Percentiles rank a stretch among this genome's conserved stretches.
These are phyloP conservation scores for Gandaritis pyraliata DNA, from an alignment of 2,888 invertebrate species.

Conservation along the genomic window DNA sequence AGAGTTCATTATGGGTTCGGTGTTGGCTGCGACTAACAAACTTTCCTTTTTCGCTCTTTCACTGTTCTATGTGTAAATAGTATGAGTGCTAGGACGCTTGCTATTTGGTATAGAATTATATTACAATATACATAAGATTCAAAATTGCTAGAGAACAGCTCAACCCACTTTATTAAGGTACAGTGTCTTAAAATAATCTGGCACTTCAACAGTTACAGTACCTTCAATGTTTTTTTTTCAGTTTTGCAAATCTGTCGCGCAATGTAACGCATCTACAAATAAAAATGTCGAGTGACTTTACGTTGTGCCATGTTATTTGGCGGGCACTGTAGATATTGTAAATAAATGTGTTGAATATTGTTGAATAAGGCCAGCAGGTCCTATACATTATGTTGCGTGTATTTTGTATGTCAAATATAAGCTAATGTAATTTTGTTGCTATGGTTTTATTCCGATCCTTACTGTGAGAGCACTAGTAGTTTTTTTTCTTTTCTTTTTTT, in stretches of 20 bases:
- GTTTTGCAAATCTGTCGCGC: neutral
- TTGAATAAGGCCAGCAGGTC: conserved; percentile 39
- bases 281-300: conserved; percentile 12
- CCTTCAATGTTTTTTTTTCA: neutral
- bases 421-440: conserved; percentile 73
- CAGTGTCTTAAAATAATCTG: conserved; percentile 22
- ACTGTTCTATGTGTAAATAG: conserved; percentile 39
- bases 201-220: conserved; percentile 17
- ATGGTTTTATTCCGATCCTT: conserved; percentile 69
- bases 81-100: conserved; percentile 37
- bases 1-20: conserved; percentile 41
- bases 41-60: conserved; percentile 31
- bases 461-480: neutral
- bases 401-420: conserved; percentile 82
- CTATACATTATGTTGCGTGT: conserved; percentile 59
- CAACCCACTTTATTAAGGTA: conserved; percentile 29
- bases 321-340: conserved; percentile 42
- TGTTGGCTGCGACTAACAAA: conserved; percentile 54
- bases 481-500: too few species aligned
- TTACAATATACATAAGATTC: conserved; percentile 28
- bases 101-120: conserved; percentile 34
- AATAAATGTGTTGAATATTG: conserved; percentile 56
- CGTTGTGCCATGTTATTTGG: conserved; percentile 28
- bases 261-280: neutral
- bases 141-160: conserved; percentile 36